Percentiles rank a stretch among this genome's conserved stretches.
Conservation (phyloP, 30 jellyfish, hydroid and myxozoan species). For the Hydra vulgaris region DNA sequence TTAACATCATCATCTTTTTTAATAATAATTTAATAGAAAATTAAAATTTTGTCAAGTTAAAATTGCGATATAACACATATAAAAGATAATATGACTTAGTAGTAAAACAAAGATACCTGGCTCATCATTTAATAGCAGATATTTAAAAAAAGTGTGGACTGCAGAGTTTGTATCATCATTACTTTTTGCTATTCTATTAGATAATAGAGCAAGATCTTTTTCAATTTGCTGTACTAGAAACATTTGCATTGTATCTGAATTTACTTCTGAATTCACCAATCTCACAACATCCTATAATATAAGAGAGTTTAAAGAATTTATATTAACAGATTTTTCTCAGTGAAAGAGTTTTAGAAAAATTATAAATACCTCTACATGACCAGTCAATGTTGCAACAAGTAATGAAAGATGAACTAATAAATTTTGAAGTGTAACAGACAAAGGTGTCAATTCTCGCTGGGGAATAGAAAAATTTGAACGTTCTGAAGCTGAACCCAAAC, state of each 20-base stretch:
- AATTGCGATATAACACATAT: no score
- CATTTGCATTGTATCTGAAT: conserved; percentile 12
- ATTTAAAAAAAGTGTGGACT: conserved; percentile 27
- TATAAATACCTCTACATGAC: conserved; percentile 20
- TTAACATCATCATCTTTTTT: no score
- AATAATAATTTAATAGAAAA: no score
- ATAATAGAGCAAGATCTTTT: conserved; percentile 17
- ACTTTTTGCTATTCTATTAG: conserved; percentile 38
- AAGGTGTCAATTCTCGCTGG: conserved; percentile 30
- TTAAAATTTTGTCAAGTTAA: no score
- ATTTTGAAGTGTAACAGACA: conserved; percentile 30
- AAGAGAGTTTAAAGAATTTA: no score
- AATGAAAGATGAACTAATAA: conserved; percentile 35
- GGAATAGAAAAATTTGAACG: conserved; percentile 32
- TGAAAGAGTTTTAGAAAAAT: no score
- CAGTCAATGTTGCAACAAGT: conserved; percentile 32
- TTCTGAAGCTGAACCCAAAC: conserved; percentile 29
- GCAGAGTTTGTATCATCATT: conserved; percentile 29
- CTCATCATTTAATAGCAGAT: conserved; percentile 1
- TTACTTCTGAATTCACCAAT: not conserved
- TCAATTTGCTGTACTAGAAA: conserved; percentile 26
- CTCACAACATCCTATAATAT: not conserved
- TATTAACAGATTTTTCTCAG: no score
- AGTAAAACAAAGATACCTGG: not conserved
- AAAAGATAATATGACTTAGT: no score